Base-by-base conservation (phyloP, 2,113 vertebrate genomes). In the Neopipo cinnamomea region DNA sequence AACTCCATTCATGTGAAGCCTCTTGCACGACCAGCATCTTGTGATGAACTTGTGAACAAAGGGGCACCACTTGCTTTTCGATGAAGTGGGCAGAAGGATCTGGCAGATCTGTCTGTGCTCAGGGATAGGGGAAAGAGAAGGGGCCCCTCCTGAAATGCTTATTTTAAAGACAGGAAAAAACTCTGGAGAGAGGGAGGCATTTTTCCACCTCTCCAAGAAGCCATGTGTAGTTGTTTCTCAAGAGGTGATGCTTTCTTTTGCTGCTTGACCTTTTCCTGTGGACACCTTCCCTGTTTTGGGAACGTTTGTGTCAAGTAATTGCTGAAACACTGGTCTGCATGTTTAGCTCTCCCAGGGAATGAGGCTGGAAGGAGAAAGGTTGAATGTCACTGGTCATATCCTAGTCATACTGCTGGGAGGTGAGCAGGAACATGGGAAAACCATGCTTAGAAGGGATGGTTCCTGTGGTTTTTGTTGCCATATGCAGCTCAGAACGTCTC, bases 311-410 rank as follows among this genome's bases (percentile, higher is more conserved):
- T n/a, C 52, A 55, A 41, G 25, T 24, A 20, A 11, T 6, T 2
- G 3, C 22, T 35, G 52, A 42, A 56, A 93, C 1, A 1, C 2
- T 5, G 44, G 13, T 17, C 11, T 49, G 9, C 6, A 2, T 39
- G 31, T 59, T 75, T 8, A 59, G 37, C 19, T 59, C 12, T 85
- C 6, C 37, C 28, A 27, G 30, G 50, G 28, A 55, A 41, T 50
- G 33, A 70, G 27, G 59, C 41, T 1, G 28, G 50, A 30, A 42
- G 59, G 50, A 61, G 37, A 41, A 50, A 62, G 41, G 23, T 3
- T 31, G 58, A 35, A 44, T 49, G 47, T 2, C 37, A n/a, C 20
- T 27, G 3, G 16, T 35, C 31, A 14, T n/a, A n/a, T 31, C 35
- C 44, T 11, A 10, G 15, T 47, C 24, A 30, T 5, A 6, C 7